Evolutionary conservation across 2,888 invertebrate species (phyloP).

Genomic region (Lottia scabra): DNA sequence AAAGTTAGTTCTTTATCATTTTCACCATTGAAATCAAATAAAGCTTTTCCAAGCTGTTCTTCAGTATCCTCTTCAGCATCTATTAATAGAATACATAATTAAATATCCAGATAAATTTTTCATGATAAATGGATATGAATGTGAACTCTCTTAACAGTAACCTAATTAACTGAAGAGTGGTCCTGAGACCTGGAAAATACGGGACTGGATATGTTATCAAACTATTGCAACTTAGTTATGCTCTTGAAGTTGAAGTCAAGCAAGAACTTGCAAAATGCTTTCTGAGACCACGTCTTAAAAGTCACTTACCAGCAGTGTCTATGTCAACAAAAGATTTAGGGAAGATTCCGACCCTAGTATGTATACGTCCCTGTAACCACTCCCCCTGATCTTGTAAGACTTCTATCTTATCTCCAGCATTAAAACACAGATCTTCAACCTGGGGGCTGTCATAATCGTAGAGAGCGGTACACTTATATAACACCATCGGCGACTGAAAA

Average conservation of each 20-base stretch:
- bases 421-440: constrained; percentile 54
- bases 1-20: constrained; percentile 53
- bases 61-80: not conserved
- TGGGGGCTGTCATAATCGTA: constrained; percentile 56
- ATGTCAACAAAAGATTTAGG: constrained; percentile 51
- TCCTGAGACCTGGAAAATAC: too few relatives aligned
- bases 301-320: not conserved
- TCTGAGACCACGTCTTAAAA: too few relatives aligned
- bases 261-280: too few relatives aligned
- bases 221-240: too few relatives aligned
- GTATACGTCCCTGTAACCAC: constrained; percentile 52
- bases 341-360: constrained; percentile 49
- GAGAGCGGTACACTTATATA: constrained; percentile 42
- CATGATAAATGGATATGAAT: too few relatives aligned
- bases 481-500: not conserved
- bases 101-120: too few relatives aligned
- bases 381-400: constrained; percentile 46
- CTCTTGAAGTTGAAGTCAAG: too few relatives aligned
- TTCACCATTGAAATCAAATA: constrained; percentile 55
- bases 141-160: not conserved
- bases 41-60: constrained; percentile 32
- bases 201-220: too few relatives aligned
- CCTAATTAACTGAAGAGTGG: too few relatives aligned
- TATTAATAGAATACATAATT: not conserved
- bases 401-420: constrained; percentile 55